Evolutionary conservation across 2,113 vertebrate genomes (phyloP).

Genomic region (Malurus cyaneus): DNA sequence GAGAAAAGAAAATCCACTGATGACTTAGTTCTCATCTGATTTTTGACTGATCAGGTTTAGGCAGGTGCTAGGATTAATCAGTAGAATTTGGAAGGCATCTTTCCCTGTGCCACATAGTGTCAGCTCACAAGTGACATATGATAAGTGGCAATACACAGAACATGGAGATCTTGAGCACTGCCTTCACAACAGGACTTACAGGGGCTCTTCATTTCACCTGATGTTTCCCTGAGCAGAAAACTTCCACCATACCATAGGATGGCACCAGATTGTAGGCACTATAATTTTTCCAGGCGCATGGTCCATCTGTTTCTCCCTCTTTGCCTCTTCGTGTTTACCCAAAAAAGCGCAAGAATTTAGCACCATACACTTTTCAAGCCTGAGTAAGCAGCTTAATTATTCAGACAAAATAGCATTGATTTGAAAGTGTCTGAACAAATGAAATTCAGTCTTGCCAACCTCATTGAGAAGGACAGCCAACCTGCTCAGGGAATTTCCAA

Average conservation of each 20-base stretch:
- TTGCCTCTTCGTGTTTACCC: background rate
- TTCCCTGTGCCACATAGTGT: background rate
- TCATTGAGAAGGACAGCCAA: constrained; percentile 22
- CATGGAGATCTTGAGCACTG: background rate
- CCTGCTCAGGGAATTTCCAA: background rate
- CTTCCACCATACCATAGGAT: background rate
- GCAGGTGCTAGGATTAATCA: background rate
- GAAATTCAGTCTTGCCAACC: background rate
- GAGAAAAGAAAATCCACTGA: background rate
- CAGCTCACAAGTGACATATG: background rate
- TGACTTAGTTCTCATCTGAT: background rate
- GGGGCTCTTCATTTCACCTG: background rate
- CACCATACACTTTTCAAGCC: background rate
- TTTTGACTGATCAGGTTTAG: background rate
- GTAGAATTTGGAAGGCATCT: background rate
- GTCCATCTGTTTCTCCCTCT: background rate
- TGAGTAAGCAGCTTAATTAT: constrained; percentile 42
- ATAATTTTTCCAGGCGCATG: background rate
- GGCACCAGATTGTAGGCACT: background rate
- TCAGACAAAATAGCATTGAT: constrained; percentile 48
- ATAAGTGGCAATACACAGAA: background rate
- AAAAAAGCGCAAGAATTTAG: background rate
- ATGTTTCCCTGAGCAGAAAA: background rate
- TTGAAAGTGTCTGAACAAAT: constrained; percentile 18
- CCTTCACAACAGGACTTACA: background rate